Conservation (phyloP, 2,113 vertebrate genomes). For the Rhabdornis inornatus region DNA sequence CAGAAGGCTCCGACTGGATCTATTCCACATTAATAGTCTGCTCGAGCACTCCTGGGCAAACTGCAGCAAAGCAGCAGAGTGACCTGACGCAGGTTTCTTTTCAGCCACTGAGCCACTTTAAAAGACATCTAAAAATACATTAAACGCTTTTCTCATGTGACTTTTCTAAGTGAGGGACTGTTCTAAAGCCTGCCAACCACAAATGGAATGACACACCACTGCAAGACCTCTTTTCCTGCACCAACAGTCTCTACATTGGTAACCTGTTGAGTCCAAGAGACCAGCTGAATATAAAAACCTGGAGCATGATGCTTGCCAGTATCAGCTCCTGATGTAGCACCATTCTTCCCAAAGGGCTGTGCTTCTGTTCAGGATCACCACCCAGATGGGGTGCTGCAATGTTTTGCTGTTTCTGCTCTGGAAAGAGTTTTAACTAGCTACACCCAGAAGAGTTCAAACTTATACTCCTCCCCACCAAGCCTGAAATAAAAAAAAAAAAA, state of each 20-base stretch:
- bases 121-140: conserved; percentile 52
- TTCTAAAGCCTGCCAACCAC: not conserved
- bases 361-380: not conserved
- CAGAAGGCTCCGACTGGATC: not conserved
- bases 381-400: not conserved
- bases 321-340: not conserved
- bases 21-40: not conserved
- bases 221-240: not conserved
- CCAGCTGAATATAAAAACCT: not conserved
- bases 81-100: not conserved
- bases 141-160: conserved; percentile 31
- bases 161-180: not conserved
- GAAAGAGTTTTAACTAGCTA: not conserved
- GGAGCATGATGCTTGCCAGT: not conserved
- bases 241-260: not conserved
- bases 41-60: not conserved
- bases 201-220: not conserved
- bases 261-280: not conserved
- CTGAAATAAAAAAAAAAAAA: conserved; percentile 1
- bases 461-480: not conserved
- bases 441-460: not conserved
- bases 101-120: conserved; percentile 17
- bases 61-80: not conserved
- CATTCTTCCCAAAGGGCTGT: not conserved
- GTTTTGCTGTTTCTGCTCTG: not conserved